These are phyloP conservation scores for Lottia gigantea DNA, from an alignment of 2,888 invertebrate genomes.

Conservation along the genomic window DNA sequence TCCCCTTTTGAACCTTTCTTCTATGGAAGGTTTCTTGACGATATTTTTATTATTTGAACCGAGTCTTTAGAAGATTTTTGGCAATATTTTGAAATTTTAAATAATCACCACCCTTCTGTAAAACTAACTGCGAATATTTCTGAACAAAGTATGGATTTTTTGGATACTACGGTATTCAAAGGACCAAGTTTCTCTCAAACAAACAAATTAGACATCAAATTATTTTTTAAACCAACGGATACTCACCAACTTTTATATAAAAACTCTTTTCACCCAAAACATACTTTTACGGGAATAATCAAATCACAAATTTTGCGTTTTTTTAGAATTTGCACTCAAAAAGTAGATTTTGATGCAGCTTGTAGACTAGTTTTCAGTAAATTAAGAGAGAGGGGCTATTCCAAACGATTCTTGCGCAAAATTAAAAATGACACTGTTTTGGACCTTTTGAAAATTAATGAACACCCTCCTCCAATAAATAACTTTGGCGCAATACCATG, in stretches of 20 bases:
- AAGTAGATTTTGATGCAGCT: no score
- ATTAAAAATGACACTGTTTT: no score
- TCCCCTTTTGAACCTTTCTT: neutral
- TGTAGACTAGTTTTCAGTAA: no score
- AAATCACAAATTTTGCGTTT: no score
- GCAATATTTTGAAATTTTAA: constrained; percentile 1
- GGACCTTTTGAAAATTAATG: no score
- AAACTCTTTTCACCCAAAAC: neutral
- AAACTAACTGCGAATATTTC: neutral
- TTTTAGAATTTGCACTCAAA: no score
- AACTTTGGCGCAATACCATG: no score
- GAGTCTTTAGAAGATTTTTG: neutral
- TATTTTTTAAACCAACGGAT: neutral
- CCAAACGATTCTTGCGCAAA: no score
- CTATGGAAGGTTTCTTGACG: constrained; percentile 2
- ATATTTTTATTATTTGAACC: constrained; percentile 8
- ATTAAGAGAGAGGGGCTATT: no score
- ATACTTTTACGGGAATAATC: neutral
- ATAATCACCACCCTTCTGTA: constrained; percentile 4
- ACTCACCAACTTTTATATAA: neutral
- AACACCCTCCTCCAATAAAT: no score
- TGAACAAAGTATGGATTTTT: neutral
- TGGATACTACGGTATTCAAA: constrained; percentile 5
- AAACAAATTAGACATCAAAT: neutral
- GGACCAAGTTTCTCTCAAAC: neutral